Evolutionary conservation across 1,140 invertebrate genomes (phyloP).

Genomic region (Limonius californicus): DNA sequence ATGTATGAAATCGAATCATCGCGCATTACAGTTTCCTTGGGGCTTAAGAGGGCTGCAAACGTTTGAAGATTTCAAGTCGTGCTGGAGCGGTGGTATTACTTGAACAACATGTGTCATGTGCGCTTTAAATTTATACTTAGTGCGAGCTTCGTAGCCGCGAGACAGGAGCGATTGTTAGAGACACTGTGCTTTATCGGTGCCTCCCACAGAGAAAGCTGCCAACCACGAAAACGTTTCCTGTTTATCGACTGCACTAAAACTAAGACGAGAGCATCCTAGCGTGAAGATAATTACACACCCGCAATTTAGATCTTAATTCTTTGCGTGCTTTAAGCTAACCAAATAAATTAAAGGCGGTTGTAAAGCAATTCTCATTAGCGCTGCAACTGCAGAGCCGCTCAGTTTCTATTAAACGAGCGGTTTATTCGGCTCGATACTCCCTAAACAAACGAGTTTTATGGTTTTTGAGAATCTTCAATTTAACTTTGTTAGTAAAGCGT

Average conservation of each 20-base stretch:
- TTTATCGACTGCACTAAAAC: constrained; percentile 6
- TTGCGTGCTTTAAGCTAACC: neutral
- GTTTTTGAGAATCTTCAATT: too few relatives aligned
- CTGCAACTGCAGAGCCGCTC: neutral
- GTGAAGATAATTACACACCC: constrained; percentile 9
- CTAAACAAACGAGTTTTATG: too few relatives aligned
- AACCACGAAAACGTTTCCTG: neutral
- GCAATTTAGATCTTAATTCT: constrained; percentile 2
- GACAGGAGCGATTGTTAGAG: too few relatives aligned
- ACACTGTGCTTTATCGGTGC: too few relatives aligned
- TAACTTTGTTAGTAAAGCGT: too few relatives aligned
- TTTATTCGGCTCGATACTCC: too few relatives aligned
- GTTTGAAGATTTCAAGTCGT: too few relatives aligned
- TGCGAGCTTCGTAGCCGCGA: neutral
- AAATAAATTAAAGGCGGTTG: constrained; percentile 2
- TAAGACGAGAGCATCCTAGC: neutral
- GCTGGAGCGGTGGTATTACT: too few relatives aligned
- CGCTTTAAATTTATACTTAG: neutral
- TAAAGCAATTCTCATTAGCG: constrained; percentile 6
- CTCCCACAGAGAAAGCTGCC: neutral
- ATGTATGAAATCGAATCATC: too few relatives aligned
- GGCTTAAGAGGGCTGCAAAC: too few relatives aligned
- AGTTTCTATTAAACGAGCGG: too few relatives aligned
- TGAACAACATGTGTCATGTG: neutral
- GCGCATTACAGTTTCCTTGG: too few relatives aligned